phyloP scores from a whole-genome alignment of 2,888 invertebrate species.

The Parnassius smintheus region DNA sequence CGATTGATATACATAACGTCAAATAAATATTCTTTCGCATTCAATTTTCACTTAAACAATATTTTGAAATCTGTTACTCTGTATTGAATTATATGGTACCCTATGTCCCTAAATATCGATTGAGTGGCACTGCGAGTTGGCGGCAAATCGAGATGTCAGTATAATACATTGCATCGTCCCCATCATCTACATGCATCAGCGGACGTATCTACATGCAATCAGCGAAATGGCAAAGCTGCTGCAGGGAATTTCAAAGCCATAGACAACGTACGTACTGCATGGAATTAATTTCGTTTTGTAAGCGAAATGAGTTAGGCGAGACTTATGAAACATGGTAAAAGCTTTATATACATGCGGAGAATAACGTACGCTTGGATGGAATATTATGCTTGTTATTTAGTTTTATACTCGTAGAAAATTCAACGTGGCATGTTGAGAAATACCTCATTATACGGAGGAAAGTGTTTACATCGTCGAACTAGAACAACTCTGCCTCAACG shows the following conservation, averaged over 20 bases:
- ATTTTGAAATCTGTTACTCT: not conserved
- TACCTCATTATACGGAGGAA: constrained; percentile 19
- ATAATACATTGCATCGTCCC: constrained; percentile 20
- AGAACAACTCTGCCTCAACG: constrained; percentile 14
- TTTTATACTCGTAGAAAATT: constrained; percentile 23
- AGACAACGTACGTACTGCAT: constrained; percentile 24
- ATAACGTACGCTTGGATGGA: constrained; percentile 10
- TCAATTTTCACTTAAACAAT: no score
- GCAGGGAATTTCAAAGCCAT: constrained; percentile 22
- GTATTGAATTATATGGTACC: not conserved
- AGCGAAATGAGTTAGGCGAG: constrained; percentile 24
- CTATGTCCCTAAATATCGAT: constrained; percentile 24
- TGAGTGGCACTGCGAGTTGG: constrained; percentile 22
- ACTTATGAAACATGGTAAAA: constrained; percentile 14
- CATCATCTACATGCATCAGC: not conserved
- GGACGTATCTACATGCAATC: constrained; percentile 13
- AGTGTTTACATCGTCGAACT: constrained; percentile 16
- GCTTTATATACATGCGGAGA: constrained; percentile 9
- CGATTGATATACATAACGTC: no score
- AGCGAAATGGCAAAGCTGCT: constrained; percentile 15
- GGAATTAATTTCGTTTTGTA: constrained; percentile 29
- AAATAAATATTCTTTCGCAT: no score
- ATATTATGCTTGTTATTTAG: constrained; percentile 20
- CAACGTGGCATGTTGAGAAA: constrained; percentile 24
- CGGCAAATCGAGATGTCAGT: constrained; percentile 29